Evolutionary conservation across 1,140 invertebrate genomes (phyloP).

Genomic region (Sesamia nonagrioides): DNA sequence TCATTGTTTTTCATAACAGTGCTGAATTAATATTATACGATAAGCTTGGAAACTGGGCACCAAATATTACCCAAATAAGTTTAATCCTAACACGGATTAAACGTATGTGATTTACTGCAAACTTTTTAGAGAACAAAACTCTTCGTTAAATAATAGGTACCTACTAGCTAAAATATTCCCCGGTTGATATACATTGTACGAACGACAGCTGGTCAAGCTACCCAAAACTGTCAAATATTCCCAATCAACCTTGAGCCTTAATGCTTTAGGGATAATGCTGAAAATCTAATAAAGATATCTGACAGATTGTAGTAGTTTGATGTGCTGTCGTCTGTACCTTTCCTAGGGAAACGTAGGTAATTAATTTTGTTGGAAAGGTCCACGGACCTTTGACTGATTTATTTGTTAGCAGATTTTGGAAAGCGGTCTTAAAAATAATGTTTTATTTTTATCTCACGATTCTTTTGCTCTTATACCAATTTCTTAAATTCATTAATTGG

Average conservation of each 20-base stretch:
- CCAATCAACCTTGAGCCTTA: too few species aligned
- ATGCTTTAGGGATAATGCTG: too few species aligned
- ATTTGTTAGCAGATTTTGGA: background rate
- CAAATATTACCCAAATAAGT: background rate
- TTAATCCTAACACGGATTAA: constrained; percentile 23
- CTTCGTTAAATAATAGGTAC: background rate
- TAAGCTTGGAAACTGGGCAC: background rate
- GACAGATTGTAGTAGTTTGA: too few species aligned
- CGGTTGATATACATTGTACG: too few species aligned
- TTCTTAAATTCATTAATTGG: too few species aligned
- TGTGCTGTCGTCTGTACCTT: background rate
- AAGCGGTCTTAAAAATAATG: background rate
- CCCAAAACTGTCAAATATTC: too few species aligned
- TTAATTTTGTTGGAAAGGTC: constrained; percentile 14
- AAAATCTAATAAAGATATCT: too few species aligned
- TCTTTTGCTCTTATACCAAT: too few species aligned
- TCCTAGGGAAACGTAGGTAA: constrained; percentile 1
- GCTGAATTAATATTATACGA: background rate
- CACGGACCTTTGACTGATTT: background rate
- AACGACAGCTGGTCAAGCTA: too few species aligned
- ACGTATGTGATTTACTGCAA: constrained; percentile 3
- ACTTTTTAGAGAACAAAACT: constrained; percentile 19
- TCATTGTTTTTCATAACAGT: background rate
- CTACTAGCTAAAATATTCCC: constrained; percentile 13
- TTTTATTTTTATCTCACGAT: background rate